phyloP scores from a whole-genome alignment of 2,888 invertebrate species.

The Merodon equestris region DNA sequence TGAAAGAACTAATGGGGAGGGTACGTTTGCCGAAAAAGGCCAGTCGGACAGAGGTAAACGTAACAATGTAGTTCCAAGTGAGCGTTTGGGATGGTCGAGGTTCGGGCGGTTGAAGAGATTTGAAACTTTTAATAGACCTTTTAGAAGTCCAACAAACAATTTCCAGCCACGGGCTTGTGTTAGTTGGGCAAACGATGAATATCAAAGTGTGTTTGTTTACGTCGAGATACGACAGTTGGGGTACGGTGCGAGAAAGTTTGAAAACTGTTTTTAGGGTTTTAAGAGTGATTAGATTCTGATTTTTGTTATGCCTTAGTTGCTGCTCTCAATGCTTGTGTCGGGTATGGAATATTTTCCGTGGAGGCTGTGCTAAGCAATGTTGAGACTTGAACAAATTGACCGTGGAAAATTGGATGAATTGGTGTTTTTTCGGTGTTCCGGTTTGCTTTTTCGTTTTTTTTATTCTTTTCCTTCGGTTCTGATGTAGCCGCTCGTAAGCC shows the following conservation, averaged over 20 bases:
- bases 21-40: too few species aligned
- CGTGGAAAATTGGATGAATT: constrained; percentile 41
- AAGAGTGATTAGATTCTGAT: constrained; percentile 34
- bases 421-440: constrained; percentile 12
- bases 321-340: background rate
- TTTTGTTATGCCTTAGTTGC: background rate
- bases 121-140: constrained; percentile 68
- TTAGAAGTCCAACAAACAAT: constrained; percentile 59
- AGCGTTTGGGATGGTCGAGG: background rate
- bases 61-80: background rate
- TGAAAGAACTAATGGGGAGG: constrained; percentile 53
- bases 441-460: constrained; percentile 1
- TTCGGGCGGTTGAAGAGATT: constrained; percentile 34
- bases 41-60: too few species aligned
- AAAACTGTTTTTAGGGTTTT: constrained; percentile 44
- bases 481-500: constrained; percentile 15
- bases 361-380: constrained; percentile 32
- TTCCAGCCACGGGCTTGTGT: constrained; percentile 51
- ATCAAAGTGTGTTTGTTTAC: constrained; percentile 62
- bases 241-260: constrained; percentile 25
- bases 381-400: constrained; percentile 41
- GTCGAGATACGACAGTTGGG: constrained; percentile 24
- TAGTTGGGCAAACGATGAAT: constrained; percentile 66
- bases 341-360: constrained; percentile 37
- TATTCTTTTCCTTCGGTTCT: constrained; percentile 1